Evolutionary conservation across 2,113 vertebrate genomes (phyloP), one percentile per base, ranked within the genome.

Genomic region (Hoplias malabaricus): DNA sequence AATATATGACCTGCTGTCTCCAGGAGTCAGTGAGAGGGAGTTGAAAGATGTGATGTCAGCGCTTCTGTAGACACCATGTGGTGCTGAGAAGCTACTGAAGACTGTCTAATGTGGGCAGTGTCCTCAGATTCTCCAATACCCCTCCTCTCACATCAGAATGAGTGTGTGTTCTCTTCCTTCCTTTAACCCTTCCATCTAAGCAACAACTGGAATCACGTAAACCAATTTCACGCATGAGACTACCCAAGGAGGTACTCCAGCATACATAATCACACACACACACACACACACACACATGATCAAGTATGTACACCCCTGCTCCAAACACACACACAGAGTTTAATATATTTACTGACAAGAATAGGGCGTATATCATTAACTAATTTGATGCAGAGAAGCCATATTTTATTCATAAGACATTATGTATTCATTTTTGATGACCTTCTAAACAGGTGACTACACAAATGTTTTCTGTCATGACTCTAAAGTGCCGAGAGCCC

Each of bases 141-240:
- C 59, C 27, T 7, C 23, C 42, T 29, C 67, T 54, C 62, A 68
- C 43, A 43, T 70, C 31, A 29, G 33, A 21, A 46, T 54, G 34
- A 56, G 77, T 56, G 59, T 54, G 56, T 56, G 79, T 54, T 36
- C 21, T 61, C 33, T 62, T 75, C 33, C 65, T 69, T 70, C 53
- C 53, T 36, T 68, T 42, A 78, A 72, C 81, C 50, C 75, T 76
- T 70, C 67, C 53, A 73, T 79, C 73, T 68, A 75, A 81, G 54
- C 14, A 54, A 75, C 76, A 75, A 71, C 72, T 63, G 54, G 70
- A 79, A 75, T 79, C 82, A 48, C 79, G 75, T 78, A 81, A 81
- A 79, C 62, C 76, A 79, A 84, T 84, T 84, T 81, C 83, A 84
- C 27, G 79, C 76, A 84, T 81, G 79, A 84, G 62, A 33, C 31